Evolutionary conservation across 2,888 invertebrate genomes (phyloP).

Genomic region (Capitulum mitella): DNA sequence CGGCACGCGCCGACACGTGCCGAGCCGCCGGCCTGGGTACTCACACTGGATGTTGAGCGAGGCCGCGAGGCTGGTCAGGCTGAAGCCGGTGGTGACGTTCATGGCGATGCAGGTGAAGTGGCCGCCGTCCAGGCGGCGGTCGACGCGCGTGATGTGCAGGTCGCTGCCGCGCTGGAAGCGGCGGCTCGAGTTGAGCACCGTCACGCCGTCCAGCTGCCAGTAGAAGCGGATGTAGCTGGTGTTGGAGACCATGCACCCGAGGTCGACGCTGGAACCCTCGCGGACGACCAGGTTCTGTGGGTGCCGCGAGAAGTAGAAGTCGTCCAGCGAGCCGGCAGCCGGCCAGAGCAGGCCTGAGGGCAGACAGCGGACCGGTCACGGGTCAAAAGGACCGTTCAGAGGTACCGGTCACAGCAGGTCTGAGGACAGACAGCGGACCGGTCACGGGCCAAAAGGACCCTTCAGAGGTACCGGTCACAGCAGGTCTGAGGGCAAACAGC

Average conservation of each 20-base stretch:
- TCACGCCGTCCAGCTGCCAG: constrained; percentile 44
- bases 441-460: no score
- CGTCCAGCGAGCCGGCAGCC: constrained; percentile 30
- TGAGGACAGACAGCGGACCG: no score
- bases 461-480: no score
- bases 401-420: no score
- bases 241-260: constrained; percentile 41
- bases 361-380: not conserved
- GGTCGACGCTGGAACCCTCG: constrained; percentile 38
- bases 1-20: no score
- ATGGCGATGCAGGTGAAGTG: constrained; percentile 54
- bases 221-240: constrained; percentile 42
- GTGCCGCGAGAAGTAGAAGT: constrained; percentile 35
- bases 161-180: constrained; percentile 47
- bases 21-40: constrained; percentile 43
- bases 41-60: constrained; percentile 59
- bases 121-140: constrained; percentile 52
- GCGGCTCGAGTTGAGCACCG: constrained; percentile 43
- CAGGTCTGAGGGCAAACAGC: no score
- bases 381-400: no score
- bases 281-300: constrained; percentile 36
- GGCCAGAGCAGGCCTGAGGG: not conserved
- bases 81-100: constrained; percentile 46
- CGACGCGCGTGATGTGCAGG: constrained; percentile 52
- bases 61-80: constrained; percentile 55